A percentile compares a stretch with the other conserved stretches of the same genome.
Evolutionary conservation across 2,113 vertebrate species (phyloP).

Genomic region (Porphyrio hochstetteri): DNA sequence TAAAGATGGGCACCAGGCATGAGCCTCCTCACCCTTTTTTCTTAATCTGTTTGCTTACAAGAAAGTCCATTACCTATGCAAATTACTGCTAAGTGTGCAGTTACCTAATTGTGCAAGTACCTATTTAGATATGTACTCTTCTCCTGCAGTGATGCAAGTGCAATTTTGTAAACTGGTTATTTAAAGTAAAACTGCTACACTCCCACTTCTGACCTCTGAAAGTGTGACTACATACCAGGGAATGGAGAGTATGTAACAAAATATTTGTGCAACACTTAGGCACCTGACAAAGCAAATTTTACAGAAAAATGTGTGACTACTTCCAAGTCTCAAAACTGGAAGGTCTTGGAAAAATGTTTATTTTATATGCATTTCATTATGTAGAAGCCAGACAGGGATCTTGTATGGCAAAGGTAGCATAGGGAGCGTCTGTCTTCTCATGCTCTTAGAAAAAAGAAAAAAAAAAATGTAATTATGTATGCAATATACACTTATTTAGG

Average conservation of each 20-base stretch:
- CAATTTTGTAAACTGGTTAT: neutral
- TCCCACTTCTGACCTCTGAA: conserved; percentile 1
- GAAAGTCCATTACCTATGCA: neutral
- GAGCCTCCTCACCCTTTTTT: neutral
- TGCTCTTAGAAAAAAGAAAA: neutral
- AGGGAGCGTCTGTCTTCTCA: neutral
- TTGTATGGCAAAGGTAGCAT: neutral
- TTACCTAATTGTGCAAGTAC: neutral
- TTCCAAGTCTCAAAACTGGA: neutral
- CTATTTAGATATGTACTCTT: neutral
- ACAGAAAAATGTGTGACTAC: neutral
- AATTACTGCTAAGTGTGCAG: neutral
- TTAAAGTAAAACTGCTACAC: neutral
- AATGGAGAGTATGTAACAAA: neutral
- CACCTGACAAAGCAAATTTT: conserved; percentile 2
- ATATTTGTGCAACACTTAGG: neutral
- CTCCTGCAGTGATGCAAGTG: neutral
- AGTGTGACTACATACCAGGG: neutral
- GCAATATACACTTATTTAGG: neutral
- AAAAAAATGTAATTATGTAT: neutral
- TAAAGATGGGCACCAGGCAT: neutral
- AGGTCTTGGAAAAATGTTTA: neutral
- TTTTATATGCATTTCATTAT: neutral
- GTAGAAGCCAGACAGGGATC: neutral
- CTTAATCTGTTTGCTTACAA: neutral